Base-by-base conservation (phyloP, 2,888 invertebrate species). In the Thecocarcelia acutangulata region DNA sequence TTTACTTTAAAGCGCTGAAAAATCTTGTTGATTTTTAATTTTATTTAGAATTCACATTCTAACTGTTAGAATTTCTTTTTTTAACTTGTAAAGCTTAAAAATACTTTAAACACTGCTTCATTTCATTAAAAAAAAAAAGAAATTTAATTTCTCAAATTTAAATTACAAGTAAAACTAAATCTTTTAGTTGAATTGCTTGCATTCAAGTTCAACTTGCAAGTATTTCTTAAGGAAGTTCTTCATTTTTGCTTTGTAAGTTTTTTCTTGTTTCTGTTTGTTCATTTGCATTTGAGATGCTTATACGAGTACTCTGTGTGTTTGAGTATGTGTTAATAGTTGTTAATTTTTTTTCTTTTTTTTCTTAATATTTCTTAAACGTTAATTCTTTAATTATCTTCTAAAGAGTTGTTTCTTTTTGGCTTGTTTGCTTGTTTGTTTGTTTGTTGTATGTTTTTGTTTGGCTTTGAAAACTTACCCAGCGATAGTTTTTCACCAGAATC, bases 401-500 rank as follows among this genome's bases (percentile, higher is more conserved):
- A 17, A 44, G 56, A 46, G 44, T n/a, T 37, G 12, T 40, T 58
- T 58, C 58, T 42, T 9, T 69, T n/a, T 42, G 1, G 13, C 44
- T 4, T n/a, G 3, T 17, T 8, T 56, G 44, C 42, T 44, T 33
- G 5, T 40, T 50, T 58, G 48, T 58, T 15, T 42, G 15, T 21
- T 68, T 44, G 3, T 28, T 33, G 28, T 56, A n/a, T 58, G 40
- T 48, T 58, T 54, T 68, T 46, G 44, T 78, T n/a, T 77, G 66
- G 74, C 75, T 75, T 80, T 80, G 74, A 74, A 74, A 84, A 90
- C 89, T 89, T 93, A 97, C 97, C 98, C 91, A 99, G 93, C 87
- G 99, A 98, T 87, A 99, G 95, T 92, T 99, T 99, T 93, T 99
- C 99, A 90, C 99, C 99, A 86, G 98, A 98, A 93, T 99, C 99